Base-by-base conservation (phyloP, 1,140 invertebrate genomes). In the Drosophila melanica region DNA sequence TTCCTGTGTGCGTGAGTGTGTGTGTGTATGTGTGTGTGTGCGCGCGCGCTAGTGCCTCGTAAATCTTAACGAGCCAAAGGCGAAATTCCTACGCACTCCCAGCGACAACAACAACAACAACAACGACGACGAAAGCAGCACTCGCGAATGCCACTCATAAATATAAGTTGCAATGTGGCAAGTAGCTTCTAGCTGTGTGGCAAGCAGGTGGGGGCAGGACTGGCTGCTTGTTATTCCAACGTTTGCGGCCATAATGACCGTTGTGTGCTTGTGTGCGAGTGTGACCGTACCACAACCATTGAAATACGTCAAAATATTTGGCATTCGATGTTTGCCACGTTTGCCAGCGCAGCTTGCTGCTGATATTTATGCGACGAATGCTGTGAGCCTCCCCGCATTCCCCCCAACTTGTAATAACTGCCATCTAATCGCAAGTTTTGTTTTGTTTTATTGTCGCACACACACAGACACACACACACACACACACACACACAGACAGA, bases 301-400 rank as follows among this genome's bases (percentile, higher is more conserved):
- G 84, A 89, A 84, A 89, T 84, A 90, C 84, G 77, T 89, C 84
- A 89, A 89, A 89, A 89, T 89, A 89, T 89, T 89, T 89, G 84
- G 79, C 85, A 84, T 89, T 89, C 84, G 84, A 89, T 89, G 84
- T 68, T 79, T 79, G 69, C 69, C 69, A 73, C 76, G 69, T 72
- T 55, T 44, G 66, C 37, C 58, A 72, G 62, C 65, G 55, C 64
- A 33, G 59, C 69, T 73, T 50, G 44, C 63, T 66, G 48, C 74
- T 68, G 68, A 89, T 89, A 87, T 87, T 89, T 87, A 87, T 82
- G 84, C 79, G 59, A 51, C 51, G 35, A 54, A 65, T 54, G 41
- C 50, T 57, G 58, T 42, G 12, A 14, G 35, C 39, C 16, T 33
- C 16, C 23, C 12, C 48, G 48, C 54, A 6, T 11, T 11, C 39